Percentiles rank a stretch among this genome's conserved stretches.
phyloP scores from a whole-genome alignment of 2,888 invertebrate species.

The Taenaris catops region DNA sequence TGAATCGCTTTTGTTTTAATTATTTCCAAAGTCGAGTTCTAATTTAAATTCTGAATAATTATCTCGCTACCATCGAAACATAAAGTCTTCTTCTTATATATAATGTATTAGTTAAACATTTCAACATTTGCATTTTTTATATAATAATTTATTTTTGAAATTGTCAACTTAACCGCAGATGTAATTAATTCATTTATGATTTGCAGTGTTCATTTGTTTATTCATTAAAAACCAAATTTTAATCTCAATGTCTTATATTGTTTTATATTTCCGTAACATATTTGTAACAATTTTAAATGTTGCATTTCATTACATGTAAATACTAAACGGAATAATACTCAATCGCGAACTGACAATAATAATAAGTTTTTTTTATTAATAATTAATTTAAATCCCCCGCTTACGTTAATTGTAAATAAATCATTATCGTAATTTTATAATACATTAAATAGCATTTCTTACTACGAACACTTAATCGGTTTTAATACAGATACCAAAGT shows the following conservation, averaged over 20 bases:
- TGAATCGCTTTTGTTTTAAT: no score
- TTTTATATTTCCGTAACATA: slow-evolving; percentile 13
- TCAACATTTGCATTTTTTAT: no score
- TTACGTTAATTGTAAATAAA: slow-evolving; percentile 61
- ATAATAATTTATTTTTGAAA: no score
- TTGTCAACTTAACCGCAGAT: no score
- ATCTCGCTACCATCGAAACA: no score
- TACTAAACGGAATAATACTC: slow-evolving; percentile 47
- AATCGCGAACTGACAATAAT: slow-evolving; percentile 77
- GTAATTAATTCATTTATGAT: background rate
- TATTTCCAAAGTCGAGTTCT: no score
- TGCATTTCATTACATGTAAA: slow-evolving; percentile 26
- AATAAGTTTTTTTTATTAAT: slow-evolving; percentile 59
- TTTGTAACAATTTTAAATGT: slow-evolving; percentile 17
- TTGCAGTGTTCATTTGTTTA: background rate
- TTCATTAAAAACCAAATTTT: background rate
- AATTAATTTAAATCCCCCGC: slow-evolving; percentile 55
- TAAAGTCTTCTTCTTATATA: no score
- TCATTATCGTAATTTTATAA: slow-evolving; percentile 57
- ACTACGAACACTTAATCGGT: slow-evolving; percentile 74
- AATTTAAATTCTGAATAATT: no score
- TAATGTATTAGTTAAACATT: no score
- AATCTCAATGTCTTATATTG: slow-evolving; percentile 2
- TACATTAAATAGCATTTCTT: slow-evolving; percentile 49
- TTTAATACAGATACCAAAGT: slow-evolving; percentile 78